Percentiles rank a stretch among this genome's conserved stretches.
Conservation (phyloP, 2,888 invertebrate genomes). For the Trissoscelio sp. region DNA sequence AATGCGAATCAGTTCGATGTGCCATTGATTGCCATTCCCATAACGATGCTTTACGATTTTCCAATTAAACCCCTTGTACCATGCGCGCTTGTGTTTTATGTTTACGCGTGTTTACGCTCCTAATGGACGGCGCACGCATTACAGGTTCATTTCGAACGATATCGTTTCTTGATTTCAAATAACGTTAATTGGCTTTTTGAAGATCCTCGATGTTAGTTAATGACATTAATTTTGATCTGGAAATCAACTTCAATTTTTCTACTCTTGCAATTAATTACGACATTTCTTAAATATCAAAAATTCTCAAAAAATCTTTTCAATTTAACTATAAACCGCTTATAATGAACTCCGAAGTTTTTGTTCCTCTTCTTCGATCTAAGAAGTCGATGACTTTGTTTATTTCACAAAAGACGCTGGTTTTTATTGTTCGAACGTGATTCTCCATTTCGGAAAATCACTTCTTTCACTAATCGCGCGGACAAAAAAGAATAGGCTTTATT, state of each 20-base stretch:
- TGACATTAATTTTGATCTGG: neutral
- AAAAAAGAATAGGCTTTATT: conserved; percentile 15
- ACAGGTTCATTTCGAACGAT: conserved; percentile 32
- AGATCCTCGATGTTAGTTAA: neutral
- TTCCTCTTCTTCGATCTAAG: neutral
- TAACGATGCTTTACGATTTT: conserved; percentile 62
- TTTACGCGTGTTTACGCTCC: conserved; percentile 48
- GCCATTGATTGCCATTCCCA: conserved; percentile 53
- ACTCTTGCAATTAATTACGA: too few species aligned
- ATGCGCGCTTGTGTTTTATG: conserved; percentile 29
- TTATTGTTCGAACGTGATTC: conserved; percentile 23
- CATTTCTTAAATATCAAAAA: too few species aligned
- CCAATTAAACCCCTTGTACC: conserved; percentile 52
- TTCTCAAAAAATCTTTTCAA: too few species aligned
- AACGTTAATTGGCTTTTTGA: neutral
- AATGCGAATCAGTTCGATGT: conserved; percentile 60
- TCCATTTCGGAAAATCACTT: conserved; percentile 10
- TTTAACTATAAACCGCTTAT: too few species aligned
- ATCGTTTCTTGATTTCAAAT: neutral
- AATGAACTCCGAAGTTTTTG: neutral
- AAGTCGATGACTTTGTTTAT: neutral
- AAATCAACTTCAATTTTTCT: too few species aligned
- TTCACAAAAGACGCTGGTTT: conserved; percentile 9
- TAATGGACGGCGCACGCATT: conserved; percentile 36
- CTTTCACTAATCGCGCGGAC: conserved; percentile 1